These are phyloP conservation scores for Whitmania pigra DNA, from an alignment of 1,140 invertebrate genomes.

Conservation along the genomic window DNA sequence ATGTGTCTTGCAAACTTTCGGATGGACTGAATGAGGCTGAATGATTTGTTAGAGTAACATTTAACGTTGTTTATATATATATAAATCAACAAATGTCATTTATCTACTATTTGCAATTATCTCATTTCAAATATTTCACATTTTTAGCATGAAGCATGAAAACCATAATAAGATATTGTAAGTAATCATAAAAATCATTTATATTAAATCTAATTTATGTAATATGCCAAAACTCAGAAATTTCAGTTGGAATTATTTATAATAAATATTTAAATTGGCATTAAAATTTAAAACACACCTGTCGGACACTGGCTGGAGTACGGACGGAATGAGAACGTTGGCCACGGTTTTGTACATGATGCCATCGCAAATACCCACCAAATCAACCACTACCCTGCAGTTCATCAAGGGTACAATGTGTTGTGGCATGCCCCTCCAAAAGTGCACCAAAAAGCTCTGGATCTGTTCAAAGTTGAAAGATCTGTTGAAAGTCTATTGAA, in stretches of 20 bases:
- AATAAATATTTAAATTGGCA: too few species aligned
- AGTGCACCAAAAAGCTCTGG: constrained; percentile 47
- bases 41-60: constrained; percentile 1
- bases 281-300: constrained; percentile 27
- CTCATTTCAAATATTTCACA: too few species aligned
- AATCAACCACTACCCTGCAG: constrained; percentile 40
- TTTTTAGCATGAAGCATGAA: too few species aligned
- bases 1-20: constrained; percentile 37
- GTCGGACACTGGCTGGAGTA: constrained; percentile 35
- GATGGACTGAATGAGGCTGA: constrained; percentile 39
- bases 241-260: too few species aligned
- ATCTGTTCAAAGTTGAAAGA: constrained; percentile 36
- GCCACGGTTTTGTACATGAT: constrained; percentile 48
- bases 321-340: constrained; percentile 46
- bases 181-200: too few species aligned
- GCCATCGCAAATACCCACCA: constrained; percentile 48
- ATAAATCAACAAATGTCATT: too few species aligned
- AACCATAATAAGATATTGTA: too few species aligned
- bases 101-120: too few species aligned
- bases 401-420: constrained; percentile 45
- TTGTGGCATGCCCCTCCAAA: constrained; percentile 49
- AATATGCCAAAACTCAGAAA: too few species aligned
- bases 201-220: too few species aligned
- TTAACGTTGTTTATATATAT: too few species aligned
- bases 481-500: too few species aligned